Base-by-base conservation (phyloP, 2,797 vertebrate species). In the Tenualosa thibaudeaui region DNA sequence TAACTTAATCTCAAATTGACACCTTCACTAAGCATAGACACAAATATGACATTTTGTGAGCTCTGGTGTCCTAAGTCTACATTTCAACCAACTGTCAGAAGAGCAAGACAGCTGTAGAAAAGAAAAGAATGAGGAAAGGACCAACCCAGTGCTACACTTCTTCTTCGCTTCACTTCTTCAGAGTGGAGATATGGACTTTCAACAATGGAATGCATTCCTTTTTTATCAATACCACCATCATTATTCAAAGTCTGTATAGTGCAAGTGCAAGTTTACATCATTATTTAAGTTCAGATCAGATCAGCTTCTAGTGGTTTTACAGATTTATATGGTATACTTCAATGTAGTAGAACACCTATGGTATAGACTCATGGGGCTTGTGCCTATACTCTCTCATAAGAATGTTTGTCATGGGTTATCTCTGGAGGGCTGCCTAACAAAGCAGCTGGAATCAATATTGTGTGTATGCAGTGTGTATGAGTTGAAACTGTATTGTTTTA, bases 351-450 rank as follows among this genome's bases (percentile, higher is more conserved):
- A 51, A 51, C 9, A 9, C 1, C 8, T 51, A 5, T 51, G 50
- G 31, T 31, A 31, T 51, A 12, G 0, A 51, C 50, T 51, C 50
- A 51, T 12, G 8, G 50, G 9, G 10, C 50, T 51, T 51, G 17
- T 46, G 71, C 40, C 15, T 43, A 31, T 43, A 31, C 62, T 19
- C 19, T 78, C 71, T 78, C 37, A 19, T 19, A 51, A 51, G 50
- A 51, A 51, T 51, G 50, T 78, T 71, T 13, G 15, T 78, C 37
- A 78, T 22, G 19, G 71, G 71, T 46, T 78, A 78, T 78, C 71
- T 78, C 40, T 43, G n/a, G 22, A 62, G 58, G 15, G 17, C 40
- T 3, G 22, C 68, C 31, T 3, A 37, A 46, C 15, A 22, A 17
- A 46, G 71, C 37, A 46, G 5, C 71, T 43, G 71, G 71, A 78